phyloP scores from a whole-genome alignment of 2,113 vertebrate genomes.

The Neotragus moschatus region DNA sequence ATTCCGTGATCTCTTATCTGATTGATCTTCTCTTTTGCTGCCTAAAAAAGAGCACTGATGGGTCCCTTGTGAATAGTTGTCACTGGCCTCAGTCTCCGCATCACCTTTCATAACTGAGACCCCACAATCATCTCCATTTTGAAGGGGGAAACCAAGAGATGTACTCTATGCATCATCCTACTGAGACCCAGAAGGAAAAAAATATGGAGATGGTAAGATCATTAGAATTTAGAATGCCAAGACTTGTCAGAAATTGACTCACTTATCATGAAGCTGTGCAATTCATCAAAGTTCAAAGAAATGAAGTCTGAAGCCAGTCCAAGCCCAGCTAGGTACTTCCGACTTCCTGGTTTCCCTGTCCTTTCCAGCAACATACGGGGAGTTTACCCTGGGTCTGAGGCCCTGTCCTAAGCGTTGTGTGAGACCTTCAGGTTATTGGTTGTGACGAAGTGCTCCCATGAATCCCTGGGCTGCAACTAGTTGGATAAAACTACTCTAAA shows the following conservation, averaged over 20 bases:
- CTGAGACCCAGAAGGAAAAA: neutral
- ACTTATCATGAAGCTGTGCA: neutral
- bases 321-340: neutral
- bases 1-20: neutral
- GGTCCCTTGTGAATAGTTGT: neutral
- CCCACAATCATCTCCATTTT: neutral
- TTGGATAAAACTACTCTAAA: neutral
- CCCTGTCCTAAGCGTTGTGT: neutral
- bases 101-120: neutral
- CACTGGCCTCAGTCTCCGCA: neutral
- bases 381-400: neutral
- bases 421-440: neutral
- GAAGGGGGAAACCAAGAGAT: neutral
- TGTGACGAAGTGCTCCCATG: neutral
- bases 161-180: neutral
- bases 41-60: neutral
- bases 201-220: neutral
- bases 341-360: neutral
- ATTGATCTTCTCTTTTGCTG: neutral
- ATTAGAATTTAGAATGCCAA: neutral
- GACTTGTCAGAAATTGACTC: neutral
- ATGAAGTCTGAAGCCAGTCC: neutral
- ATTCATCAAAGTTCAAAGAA: constrained; percentile 29
- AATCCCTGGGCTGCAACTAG: too few species aligned
- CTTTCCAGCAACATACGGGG: neutral